These are phyloP conservation scores for Gerris lacustris DNA, from an alignment of 2,888 invertebrate species.

Conservation along the genomic window DNA sequence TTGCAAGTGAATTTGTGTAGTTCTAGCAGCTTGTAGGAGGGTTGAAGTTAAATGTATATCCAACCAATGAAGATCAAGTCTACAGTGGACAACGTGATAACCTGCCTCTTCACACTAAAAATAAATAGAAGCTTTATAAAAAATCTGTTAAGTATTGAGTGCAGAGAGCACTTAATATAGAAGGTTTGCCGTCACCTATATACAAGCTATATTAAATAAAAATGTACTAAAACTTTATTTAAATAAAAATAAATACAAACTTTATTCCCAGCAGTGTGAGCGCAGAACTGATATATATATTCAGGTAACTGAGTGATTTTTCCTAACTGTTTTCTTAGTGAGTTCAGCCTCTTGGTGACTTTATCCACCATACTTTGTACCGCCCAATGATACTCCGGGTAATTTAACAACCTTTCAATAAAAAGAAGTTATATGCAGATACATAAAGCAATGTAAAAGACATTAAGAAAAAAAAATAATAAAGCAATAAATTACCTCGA, in stretches of 20 bases:
- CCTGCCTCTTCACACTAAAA: constrained; percentile 39
- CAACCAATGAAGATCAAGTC: constrained; percentile 42
- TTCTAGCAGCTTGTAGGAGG: constrained; percentile 24
- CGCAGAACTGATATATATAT: constrained; percentile 37
- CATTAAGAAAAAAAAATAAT: neutral
- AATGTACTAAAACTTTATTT: too few relatives aligned
- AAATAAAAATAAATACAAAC: constrained; percentile 30
- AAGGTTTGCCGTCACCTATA: too few relatives aligned
- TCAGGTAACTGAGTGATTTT: constrained; percentile 36
- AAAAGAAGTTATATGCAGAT: constrained; percentile 9
- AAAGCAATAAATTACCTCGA: constrained; percentile 22
- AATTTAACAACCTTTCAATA: constrained; percentile 19
- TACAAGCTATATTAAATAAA: too few relatives aligned
- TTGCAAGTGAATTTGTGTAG: constrained; percentile 31
- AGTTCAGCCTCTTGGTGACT: constrained; percentile 21
- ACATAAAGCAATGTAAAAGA: constrained; percentile 7
- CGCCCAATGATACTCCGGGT: constrained; percentile 23
- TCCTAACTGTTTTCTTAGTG: constrained; percentile 29
- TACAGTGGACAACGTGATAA: constrained; percentile 42
- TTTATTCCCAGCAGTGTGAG: constrained; percentile 38
- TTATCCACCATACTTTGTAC: constrained; percentile 20
- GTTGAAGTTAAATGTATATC: constrained; percentile 33
- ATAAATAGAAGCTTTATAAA: constrained; percentile 17
- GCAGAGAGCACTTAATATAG: too few relatives aligned
- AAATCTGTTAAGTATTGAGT: constrained; percentile 13